phyloP scores from a whole-genome alignment of 2,113 vertebrate species.

The Tragelaphus scriptus region DNA sequence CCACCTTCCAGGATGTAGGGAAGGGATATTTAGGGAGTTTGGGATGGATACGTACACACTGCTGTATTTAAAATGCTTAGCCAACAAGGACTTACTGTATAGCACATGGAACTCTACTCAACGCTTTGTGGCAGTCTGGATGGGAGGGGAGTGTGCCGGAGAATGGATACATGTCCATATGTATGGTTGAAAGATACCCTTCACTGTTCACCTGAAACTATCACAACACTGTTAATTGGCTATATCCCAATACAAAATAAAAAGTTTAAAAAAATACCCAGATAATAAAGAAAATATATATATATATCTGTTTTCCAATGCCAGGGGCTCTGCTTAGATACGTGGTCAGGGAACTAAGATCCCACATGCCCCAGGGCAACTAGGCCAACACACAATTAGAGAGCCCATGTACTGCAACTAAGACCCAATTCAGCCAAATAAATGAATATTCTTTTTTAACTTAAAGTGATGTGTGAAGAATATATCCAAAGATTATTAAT shows the following conservation, averaged over 20 bases:
- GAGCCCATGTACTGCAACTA: too few species aligned
- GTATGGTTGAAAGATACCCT: rapidly evolving
- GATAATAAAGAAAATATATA: neutral
- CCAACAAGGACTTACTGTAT: neutral
- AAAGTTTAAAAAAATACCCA: neutral
- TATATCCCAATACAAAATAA: neutral
- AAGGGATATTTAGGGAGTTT: neutral
- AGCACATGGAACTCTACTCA: neutral
- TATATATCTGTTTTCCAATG: neutral
- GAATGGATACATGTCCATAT: neutral
- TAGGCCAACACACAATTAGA: neutral
- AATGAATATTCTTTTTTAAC: neutral
- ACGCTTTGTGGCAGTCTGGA: neutral
- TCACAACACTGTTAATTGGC: too few species aligned
- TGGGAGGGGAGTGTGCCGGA: too few species aligned
- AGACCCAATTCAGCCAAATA: neutral
- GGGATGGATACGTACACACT: neutral
- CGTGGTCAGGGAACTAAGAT: neutral
- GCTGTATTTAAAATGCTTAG: rapidly evolving
- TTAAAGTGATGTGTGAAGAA: neutral
- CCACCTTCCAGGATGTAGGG: neutral
- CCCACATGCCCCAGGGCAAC: neutral
- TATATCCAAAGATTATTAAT: neutral
- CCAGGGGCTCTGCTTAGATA: neutral
- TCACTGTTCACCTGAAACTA: too few species aligned